A percentile compares a stretch with the other conserved stretches of the same genome.
phyloP scores from a whole-genome alignment of 2,888 invertebrate genomes.

The Invenusta paracnida region DNA sequence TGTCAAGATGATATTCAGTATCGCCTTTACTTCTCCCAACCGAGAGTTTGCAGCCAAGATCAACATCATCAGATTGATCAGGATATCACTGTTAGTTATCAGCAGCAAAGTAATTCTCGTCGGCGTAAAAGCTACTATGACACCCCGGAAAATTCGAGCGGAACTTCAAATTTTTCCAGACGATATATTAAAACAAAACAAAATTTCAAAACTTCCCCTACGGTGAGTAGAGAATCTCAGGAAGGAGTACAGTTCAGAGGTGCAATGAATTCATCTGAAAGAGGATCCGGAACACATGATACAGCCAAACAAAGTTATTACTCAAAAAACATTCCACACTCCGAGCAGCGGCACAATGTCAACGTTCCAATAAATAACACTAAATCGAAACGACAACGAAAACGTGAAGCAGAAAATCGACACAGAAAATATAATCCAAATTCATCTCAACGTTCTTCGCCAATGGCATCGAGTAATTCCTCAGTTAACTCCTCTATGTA shows the following conservation, averaged over 20 bases:
- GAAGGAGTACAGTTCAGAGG: no score
- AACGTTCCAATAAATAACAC: no score
- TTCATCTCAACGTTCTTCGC: not conserved
- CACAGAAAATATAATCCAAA: not conserved
- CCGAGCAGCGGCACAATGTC: not conserved
- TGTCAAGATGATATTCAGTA: not conserved
- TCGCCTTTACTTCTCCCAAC: not conserved
- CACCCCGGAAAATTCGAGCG: no score
- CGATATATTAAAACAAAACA: not conserved
- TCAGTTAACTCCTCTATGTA: not conserved
- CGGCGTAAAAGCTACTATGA: not conserved
- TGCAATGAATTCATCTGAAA: no score
- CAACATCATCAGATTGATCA: no score
- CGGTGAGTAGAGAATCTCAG: no score
- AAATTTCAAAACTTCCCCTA: no score
- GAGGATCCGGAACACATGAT: not conserved
- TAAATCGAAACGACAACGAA: slow-evolving; percentile 10
- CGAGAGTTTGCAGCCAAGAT: no score
- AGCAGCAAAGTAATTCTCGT: not conserved
- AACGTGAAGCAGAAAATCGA: not conserved
- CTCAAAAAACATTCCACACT: not conserved
- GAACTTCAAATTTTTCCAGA: not conserved
- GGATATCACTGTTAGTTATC: no score
- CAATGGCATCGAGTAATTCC: not conserved
- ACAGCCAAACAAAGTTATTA: not conserved